Evolutionary conservation across 2,888 invertebrate genomes (phyloP).

Genomic region (Pteria penguin): DNA sequence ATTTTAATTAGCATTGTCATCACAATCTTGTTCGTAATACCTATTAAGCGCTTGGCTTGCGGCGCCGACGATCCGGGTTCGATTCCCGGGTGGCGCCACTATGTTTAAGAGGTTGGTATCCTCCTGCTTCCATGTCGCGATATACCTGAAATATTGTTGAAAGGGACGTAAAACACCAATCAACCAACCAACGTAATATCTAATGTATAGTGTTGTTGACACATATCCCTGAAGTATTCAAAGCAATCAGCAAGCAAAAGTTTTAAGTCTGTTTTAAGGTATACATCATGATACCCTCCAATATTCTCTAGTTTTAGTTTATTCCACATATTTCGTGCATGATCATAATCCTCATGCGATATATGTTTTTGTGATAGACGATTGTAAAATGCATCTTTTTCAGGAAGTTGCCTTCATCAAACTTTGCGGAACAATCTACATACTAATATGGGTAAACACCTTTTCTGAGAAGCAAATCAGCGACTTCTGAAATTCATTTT

Average conservation of each 20-base stretch:
- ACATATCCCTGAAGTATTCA: not conserved
- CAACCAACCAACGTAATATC: too few species aligned
- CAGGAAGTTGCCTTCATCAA: conserved; percentile 10
- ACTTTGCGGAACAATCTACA: conserved; percentile 39
- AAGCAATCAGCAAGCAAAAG: not conserved
- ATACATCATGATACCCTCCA: not conserved
- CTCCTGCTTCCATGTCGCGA: too few species aligned
- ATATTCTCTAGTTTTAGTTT: not conserved
- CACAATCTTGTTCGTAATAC: too few species aligned
- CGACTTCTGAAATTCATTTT: not conserved
- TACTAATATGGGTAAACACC: conserved; percentile 24
- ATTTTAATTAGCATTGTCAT: too few species aligned
- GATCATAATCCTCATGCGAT: not conserved
- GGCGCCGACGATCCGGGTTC: too few species aligned
- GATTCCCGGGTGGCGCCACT: too few species aligned
- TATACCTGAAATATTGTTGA: too few species aligned
- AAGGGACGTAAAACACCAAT: too few species aligned
- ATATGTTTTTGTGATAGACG: not conserved
- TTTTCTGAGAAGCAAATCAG: not conserved
- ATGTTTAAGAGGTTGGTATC: too few species aligned
- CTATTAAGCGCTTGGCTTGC: too few species aligned
- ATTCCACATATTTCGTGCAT: not conserved
- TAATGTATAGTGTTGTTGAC: not conserved
- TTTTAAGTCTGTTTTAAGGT: not conserved
- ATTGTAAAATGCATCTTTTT: not conserved